These are phyloP conservation scores for Odontothrips loti DNA, from an alignment of 2,888 invertebrate species.

Conservation along the genomic window DNA sequence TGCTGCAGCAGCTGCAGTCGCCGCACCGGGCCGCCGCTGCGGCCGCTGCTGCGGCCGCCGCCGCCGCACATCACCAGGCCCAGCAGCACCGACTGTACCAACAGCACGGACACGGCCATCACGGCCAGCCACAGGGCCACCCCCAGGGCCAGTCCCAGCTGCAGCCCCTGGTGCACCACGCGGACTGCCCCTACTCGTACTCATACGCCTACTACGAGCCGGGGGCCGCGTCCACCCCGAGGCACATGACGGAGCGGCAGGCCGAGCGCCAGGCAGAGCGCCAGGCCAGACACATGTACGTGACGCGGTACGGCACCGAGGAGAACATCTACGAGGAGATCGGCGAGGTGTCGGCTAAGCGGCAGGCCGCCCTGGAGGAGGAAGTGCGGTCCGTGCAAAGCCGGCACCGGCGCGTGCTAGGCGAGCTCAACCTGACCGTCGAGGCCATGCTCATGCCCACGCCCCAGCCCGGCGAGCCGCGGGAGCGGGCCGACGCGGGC, in stretches of 20 bases:
- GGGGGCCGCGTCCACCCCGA: conserved; percentile 49
- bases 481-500: conserved; percentile 28
- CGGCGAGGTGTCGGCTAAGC: conserved; percentile 56
- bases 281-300: conserved; percentile 62
- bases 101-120: neutral
- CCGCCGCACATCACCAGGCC: neutral
- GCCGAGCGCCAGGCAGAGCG: conserved; percentile 36
- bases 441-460: conserved; percentile 89
- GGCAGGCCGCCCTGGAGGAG: conserved; percentile 72
- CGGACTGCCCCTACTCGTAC: conserved; percentile 56
- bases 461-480: conserved; percentile 43
- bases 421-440: conserved; percentile 79
- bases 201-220: conserved; percentile 80
- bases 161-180: conserved; percentile 21
- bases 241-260: conserved; percentile 48
- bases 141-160: neutral
- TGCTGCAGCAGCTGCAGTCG: conserved; percentile 40
- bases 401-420: conserved; percentile 55
- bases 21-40: conserved; percentile 17
- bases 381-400: conserved; percentile 53
- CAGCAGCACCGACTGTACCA: neutral
- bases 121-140: neutral
- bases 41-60: neutral
- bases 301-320: conserved; percentile 75
- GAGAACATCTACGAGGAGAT: conserved; percentile 81